Base-by-base conservation (phyloP, 2,888 invertebrate genomes). In the Sipunculus nudus region DNA sequence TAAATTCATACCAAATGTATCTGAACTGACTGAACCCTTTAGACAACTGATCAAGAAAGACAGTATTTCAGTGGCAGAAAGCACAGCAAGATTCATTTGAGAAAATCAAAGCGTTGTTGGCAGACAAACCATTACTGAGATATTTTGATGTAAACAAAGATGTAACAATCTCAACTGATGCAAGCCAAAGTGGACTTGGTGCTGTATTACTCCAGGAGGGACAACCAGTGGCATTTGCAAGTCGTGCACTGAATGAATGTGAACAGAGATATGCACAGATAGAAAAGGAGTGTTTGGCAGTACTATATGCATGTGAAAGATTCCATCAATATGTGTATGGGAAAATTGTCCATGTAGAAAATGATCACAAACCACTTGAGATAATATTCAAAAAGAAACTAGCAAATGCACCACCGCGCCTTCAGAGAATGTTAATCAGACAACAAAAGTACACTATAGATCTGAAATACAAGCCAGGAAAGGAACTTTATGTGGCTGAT, bases 1-100 rank as follows among this genome's bases (percentile, higher is more conserved):
- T 10, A 67, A 65, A 48, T 72, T 67, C 55, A 62, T 73, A 35
- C 67, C 69, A 16, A 63, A 71, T 41, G 43, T 70, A 5, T 69
- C 71, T 48, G 35, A 64, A 28, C 29, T 58, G 8, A 70, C 66
- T 25, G 62, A 63, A 10, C 67, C 68, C 23, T 35, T 73, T 2
- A 38, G 67, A 25, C 39, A 25, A 19, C 58, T 71, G 19, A 43
- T 68, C 19, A 68, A 67, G 45, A 48, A 55, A 19, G 67, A 61
- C 57, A 21, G 40, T 49, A 19, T 66, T 63, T 38, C 40, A 25
- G 2, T 71, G 65, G 69, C 46, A 60, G 10, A 59, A 48, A 21
- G 55, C 59, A 54, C 73, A 70, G 25, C 54, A 70, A 43, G 8
- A 54, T 19, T 61, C 65, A 38, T 65, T 68, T 31, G 35, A 58